A percentile compares a stretch with the other conserved stretches of the same genome.
phyloP scores from a whole-genome alignment of 2,888 invertebrate species.

The Erpobdella octoculata region DNA sequence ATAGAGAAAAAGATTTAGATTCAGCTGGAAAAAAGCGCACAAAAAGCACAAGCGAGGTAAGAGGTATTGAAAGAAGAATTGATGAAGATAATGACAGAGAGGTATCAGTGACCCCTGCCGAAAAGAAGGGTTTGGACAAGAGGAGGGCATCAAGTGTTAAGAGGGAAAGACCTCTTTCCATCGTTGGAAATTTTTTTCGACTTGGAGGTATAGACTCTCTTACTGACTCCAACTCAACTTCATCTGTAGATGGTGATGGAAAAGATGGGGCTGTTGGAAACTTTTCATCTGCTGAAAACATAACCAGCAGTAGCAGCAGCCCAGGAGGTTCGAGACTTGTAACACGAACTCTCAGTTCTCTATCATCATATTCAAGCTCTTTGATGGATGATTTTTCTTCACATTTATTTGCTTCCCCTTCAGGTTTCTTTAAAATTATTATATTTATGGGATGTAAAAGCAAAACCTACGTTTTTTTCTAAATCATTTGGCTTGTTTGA shows the following conservation, averaged over 20 bases:
- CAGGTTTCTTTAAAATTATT: too few relatives aligned
- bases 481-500: too few relatives aligned
- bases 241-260: not conserved
- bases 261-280: not conserved
- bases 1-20: too few relatives aligned
- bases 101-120: not conserved
- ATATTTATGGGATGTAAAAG: too few relatives aligned
- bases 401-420: not conserved
- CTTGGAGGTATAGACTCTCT: not conserved
- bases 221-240: not conserved
- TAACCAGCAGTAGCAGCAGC: not conserved
- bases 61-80: too few relatives aligned
- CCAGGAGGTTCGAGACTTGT: not conserved
- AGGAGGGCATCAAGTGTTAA: conserved; percentile 3
- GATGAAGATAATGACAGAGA: not conserved
- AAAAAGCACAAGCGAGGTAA: too few relatives aligned
- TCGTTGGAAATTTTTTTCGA: conserved; percentile 16
- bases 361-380: conserved; percentile 18
- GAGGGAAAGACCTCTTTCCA: conserved; percentile 15
- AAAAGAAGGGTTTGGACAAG: not conserved
- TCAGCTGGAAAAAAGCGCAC: too few relatives aligned
- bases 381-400: conserved; percentile 4
- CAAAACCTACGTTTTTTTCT: too few relatives aligned
- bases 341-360: conserved; percentile 11
- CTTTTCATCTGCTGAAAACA: not conserved